Evolutionary conservation across 2,113 vertebrate genomes (phyloP), one percentile per base, ranked within the genome.

Genomic region (Sapayoa aenigma): DNA sequence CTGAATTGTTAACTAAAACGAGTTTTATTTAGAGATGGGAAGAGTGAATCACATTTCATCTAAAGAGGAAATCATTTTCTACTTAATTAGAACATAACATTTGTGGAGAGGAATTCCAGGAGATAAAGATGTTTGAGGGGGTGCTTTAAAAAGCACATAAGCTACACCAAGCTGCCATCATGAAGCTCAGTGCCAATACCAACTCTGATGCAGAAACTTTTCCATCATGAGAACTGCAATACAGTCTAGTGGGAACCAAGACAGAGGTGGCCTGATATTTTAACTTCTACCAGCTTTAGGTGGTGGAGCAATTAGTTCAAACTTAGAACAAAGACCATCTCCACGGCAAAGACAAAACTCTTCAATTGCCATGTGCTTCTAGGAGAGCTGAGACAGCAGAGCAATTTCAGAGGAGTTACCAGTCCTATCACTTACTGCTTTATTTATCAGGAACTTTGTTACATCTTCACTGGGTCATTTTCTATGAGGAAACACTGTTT

Each of bases 51-150:
- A 19, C 39, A 55, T 84, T 73, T 91, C 14, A 53, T 76, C 46
- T 44, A 16, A 72, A 83, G 75, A 71, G 71, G 63, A 93, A 88
- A 79, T 69, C 85, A 69, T 93, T 95, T 96, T 93, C 50, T 39
- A 20, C 63, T 95, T 91, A 65, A 73, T 95, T 91, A 74, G 68
- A 69, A 67, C 19, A 12, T 83, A 62, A 31, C 59, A 59, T 88
- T 84, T 90, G 23, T 85, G 65, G 59, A 19, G 65, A 88, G 60
- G 59, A 47, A 33, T 84, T 85, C 33, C 33, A 31, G 28, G 72
- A 47, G 73, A 50, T 47, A 23, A 52, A 75, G 67, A 44, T 62
- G 30, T 90, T 86, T 41, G 75, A 81, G 68, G 58, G 58, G n/a
- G 24, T 63, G 33, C 72, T 85, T 89, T 84, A 55, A 69, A 89